These are phyloP conservation scores for Drosophila stalkeri DNA, from an alignment of 2,888 invertebrate genomes.

Conservation along the genomic window DNA sequence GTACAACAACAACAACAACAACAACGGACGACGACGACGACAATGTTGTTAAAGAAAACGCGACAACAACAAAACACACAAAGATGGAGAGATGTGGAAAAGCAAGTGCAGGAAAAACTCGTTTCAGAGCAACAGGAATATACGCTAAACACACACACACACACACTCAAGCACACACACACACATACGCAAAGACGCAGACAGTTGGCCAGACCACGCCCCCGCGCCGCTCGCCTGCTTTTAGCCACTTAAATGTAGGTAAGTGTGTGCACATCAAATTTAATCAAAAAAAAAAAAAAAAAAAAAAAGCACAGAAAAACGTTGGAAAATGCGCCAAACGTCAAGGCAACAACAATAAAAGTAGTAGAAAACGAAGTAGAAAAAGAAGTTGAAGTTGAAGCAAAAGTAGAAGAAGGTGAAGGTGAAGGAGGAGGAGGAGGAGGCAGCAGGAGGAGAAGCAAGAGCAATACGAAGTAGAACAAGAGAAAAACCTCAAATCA, in stretches of 20 bases:
- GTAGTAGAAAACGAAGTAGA: background rate
- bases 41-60: conserved; percentile 16
- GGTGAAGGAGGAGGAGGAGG: background rate
- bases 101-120: conserved; percentile 76
- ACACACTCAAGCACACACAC: background rate
- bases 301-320: conserved; percentile 62
- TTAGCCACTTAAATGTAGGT: conserved; percentile 37
- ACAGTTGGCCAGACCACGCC: conserved; percentile 7
- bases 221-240: conserved; percentile 5
- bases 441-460: background rate
- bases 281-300: no score
- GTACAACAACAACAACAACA: conserved; percentile 56
- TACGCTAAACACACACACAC: conserved; percentile 18
- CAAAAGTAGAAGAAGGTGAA: conserved; percentile 1
- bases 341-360: conserved; percentile 23
- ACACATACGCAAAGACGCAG: background rate
- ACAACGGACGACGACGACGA: conserved; percentile 37
- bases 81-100: conserved; percentile 72
- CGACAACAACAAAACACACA: conserved; percentile 43
- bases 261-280: conserved; percentile 64
- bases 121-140: conserved; percentile 58
- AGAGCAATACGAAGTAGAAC: background rate
- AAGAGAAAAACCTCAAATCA: conserved; percentile 21
- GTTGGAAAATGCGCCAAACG: conserved; percentile 76
- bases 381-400: conserved; percentile 1